Percentiles rank a stretch among this genome's conserved stretches.
phyloP scores from a whole-genome alignment of 2,888 invertebrate species.

The Plutella xylostella region DNA sequence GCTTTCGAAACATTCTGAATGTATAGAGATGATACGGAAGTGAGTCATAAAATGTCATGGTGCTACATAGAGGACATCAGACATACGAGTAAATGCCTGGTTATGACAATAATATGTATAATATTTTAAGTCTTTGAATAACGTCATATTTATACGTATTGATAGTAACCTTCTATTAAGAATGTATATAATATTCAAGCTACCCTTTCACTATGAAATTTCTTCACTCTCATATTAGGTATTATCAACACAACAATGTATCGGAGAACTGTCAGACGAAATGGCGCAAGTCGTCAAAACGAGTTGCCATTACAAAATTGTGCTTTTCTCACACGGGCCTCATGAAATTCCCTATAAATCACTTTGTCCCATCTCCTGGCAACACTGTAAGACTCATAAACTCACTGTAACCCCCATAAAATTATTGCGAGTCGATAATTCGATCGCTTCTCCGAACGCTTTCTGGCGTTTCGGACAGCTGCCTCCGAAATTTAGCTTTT shows the following conservation, averaged over 20 bases:
- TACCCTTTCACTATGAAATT: too few species aligned
- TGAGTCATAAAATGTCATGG: too few species aligned
- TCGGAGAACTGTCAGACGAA: constrained; percentile 17
- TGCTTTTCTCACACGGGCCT: constrained; percentile 23
- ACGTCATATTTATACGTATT: too few species aligned
- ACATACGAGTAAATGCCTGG: too few species aligned
- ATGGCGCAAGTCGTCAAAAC: constrained; percentile 24
- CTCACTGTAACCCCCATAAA: constrained; percentile 31
- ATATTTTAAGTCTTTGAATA: too few species aligned
- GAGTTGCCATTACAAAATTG: constrained; percentile 39
- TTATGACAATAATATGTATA: too few species aligned
- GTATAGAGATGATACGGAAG: too few species aligned
- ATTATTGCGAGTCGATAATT: constrained; percentile 43
- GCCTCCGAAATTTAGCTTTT: neutral
- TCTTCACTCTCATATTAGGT: too few species aligned
- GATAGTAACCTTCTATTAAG: too few species aligned
- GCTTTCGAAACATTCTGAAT: too few species aligned
- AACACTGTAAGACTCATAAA: constrained; percentile 33
- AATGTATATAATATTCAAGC: too few species aligned
- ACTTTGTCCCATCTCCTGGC: constrained; percentile 23
- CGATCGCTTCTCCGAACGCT: constrained; percentile 51
- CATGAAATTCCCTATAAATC: constrained; percentile 34
- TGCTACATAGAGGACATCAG: too few species aligned
- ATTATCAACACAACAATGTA: constrained; percentile 21
- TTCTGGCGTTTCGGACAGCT: neutral